Percentiles rank a stretch among this genome's conserved stretches.
Conservation (phyloP, 2,797 vertebrate genomes). For the Muscicapa comitata region DNA sequence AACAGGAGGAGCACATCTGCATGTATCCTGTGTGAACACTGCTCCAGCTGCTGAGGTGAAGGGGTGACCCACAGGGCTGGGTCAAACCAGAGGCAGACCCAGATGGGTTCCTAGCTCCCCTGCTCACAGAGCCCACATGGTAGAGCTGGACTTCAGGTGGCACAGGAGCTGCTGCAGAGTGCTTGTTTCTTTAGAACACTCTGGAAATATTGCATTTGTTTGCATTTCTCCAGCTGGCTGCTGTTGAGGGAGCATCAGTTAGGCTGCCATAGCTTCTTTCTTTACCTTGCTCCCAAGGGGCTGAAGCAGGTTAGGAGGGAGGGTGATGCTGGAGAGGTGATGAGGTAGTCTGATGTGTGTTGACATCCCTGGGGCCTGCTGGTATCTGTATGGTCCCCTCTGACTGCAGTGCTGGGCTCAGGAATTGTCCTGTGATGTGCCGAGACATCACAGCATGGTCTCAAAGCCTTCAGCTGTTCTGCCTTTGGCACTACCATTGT, state of each 20-base stretch:
- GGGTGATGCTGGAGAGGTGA: not conserved
- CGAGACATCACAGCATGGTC: not conserved
- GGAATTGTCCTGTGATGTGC: not conserved
- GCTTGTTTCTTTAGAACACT: not conserved
- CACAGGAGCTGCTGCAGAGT: not conserved
- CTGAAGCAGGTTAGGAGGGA: not conserved
- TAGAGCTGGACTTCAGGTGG: not conserved
- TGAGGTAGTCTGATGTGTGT: not conserved
- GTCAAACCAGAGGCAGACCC: not conserved
- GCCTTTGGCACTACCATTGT: not conserved
- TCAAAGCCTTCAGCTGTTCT: not conserved
- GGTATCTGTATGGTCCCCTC: not conserved
- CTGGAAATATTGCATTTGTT: not conserved
- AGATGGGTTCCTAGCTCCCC: not conserved
- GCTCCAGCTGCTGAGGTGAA: not conserved
- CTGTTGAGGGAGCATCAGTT: not conserved
- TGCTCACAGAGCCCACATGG: not conserved
- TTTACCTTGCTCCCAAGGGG: not conserved
- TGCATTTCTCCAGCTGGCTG: not conserved
- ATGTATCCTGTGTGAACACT: not conserved
- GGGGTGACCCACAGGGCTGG: not conserved
- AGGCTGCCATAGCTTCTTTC: not conserved
- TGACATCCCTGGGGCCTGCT: not conserved
- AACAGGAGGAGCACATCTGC: not conserved
- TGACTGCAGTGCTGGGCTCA: not conserved